Conservation (phyloP, 2,888 invertebrate genomes). For the Rhodophaea formosa region DNA sequence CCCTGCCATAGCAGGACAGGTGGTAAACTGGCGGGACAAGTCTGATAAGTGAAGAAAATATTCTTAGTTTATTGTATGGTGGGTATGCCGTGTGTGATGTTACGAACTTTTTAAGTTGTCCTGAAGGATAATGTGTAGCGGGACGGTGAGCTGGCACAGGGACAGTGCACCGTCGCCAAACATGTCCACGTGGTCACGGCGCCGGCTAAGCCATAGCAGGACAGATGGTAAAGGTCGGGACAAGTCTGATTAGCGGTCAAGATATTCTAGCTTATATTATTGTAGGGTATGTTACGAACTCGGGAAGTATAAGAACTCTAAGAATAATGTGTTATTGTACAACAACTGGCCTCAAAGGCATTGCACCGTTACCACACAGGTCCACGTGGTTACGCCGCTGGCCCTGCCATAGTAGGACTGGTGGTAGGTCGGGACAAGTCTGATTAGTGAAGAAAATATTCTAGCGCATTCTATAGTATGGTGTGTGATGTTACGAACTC, state of each 20-base stretch:
- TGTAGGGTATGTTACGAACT: no score
- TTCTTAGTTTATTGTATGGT: background rate
- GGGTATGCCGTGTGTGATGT: no score
- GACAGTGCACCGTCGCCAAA: background rate
- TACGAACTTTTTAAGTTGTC: no score
- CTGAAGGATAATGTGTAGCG: no score
- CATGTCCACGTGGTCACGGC: background rate
- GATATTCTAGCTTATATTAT: background rate
- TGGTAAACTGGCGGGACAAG: background rate
- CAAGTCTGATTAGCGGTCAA: background rate
- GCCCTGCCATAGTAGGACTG: conserved; percentile 43
- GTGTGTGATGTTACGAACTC: no score
- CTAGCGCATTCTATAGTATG: no score
- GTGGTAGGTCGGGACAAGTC: conserved; percentile 5
- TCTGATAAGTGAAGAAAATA: background rate
- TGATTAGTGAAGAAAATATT: background rate
- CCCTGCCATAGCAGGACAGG: conserved; percentile 41
- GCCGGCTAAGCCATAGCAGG: background rate
- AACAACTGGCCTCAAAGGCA: conserved; percentile 89
- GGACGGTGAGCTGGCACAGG: no score
- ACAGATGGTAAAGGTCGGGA: background rate
- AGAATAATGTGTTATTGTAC: no score
- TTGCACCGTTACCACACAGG: conserved; percentile 80
- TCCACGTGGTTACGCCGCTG: conserved; percentile 56
- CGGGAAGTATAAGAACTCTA: no score